Conservation (phyloP, 2,888 invertebrate genomes). For the Himalopsyche anomala region DNA sequence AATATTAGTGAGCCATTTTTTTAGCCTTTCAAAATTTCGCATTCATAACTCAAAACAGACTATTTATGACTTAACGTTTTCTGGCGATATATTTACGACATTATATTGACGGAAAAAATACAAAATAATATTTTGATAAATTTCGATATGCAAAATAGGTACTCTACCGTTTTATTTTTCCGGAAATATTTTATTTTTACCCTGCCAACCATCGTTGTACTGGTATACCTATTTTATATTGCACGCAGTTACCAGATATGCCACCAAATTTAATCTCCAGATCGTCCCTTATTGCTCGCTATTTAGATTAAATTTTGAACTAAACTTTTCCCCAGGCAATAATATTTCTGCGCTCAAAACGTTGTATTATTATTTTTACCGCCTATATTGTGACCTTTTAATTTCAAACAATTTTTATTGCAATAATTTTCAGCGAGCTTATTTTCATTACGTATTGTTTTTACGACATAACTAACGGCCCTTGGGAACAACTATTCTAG, state of each 20-base stretch:
- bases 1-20: too few relatives aligned
- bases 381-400: constrained; percentile 11
- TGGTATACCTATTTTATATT: constrained; percentile 11
- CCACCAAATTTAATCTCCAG: constrained; percentile 26
- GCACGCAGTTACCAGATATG: constrained; percentile 30
- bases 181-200: not conserved
- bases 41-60: too few relatives aligned
- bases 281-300: constrained; percentile 34
- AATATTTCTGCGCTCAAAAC: constrained; percentile 7
- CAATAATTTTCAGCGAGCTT: constrained; percentile 2
- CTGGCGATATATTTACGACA: too few relatives aligned
- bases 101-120: too few relatives aligned
- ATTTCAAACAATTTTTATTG: constrained; percentile 15
- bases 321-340: constrained; percentile 24
- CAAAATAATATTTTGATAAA: too few relatives aligned
- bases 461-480: not conserved
- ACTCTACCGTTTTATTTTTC: too few relatives aligned
- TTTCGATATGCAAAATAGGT: too few relatives aligned
- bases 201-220: not conserved
- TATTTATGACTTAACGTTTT: too few relatives aligned
- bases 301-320: constrained; percentile 21
- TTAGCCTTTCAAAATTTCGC: too few relatives aligned
- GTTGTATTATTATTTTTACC: not conserved
- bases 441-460: constrained; percentile 8
- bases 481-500: too few relatives aligned